phyloP scores from a whole-genome alignment of 2,113 vertebrate genomes.

The Hystrix brachyura region DNA sequence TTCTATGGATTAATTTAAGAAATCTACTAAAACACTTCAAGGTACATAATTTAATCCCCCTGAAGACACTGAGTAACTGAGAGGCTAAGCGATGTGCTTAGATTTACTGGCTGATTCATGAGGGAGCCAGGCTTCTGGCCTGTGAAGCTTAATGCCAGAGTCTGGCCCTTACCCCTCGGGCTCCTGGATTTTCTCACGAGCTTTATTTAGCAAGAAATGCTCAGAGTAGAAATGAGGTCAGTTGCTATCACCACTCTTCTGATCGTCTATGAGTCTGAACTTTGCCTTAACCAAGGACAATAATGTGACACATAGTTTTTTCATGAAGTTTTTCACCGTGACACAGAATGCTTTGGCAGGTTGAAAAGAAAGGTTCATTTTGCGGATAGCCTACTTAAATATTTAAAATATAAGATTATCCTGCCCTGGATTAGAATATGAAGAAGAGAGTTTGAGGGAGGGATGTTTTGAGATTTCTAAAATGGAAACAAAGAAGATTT shows the following conservation, averaged over 20 bases:
- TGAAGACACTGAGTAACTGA: neutral
- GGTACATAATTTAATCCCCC: neutral
- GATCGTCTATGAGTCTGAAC: neutral
- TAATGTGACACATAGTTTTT: neutral
- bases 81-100: neutral
- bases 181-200: neutral
- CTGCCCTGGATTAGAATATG: neutral
- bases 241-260: neutral
- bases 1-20: neutral
- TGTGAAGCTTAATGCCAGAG: neutral
- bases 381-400: constrained; percentile 57
- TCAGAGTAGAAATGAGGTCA: neutral
- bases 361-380: constrained; percentile 31
- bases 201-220: neutral
- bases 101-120: neutral
- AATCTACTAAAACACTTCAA: neutral
- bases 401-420: constrained; percentile 60
- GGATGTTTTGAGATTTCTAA: neutral
- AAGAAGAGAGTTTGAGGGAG: constrained; percentile 29
- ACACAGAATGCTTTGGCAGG: constrained; percentile 51
- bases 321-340: constrained; percentile 43
- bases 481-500: neutral
- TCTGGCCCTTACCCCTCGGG: fast-evolving
- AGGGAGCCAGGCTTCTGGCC: neutral
- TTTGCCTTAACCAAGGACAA: neutral